Conservation (phyloP, 2,797 vertebrate species). For the Botia kubotai region DNA sequence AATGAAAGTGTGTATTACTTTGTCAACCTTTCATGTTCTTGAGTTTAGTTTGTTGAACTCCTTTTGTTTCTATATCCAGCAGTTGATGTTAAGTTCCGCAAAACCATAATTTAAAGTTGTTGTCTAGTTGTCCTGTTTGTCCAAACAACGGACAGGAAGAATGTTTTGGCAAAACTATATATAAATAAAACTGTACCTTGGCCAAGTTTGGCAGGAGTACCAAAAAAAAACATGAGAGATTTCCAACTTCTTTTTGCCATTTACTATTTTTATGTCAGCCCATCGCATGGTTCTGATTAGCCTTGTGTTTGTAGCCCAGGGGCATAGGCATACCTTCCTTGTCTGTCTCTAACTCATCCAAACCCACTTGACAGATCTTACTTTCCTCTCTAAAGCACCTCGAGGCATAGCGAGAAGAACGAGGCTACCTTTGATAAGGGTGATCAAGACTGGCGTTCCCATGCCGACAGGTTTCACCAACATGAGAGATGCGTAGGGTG, state of each 20-base stretch:
- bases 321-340: slow-evolving; percentile 58
- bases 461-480: slow-evolving; percentile 79
- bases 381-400: slow-evolving; percentile 69
- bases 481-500: slow-evolving; percentile 68
- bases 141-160: background rate
- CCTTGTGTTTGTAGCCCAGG: slow-evolving; percentile 45
- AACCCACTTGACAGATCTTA: slow-evolving; percentile 66
- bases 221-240: slow-evolving; percentile 13
- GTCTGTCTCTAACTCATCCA: slow-evolving; percentile 57
- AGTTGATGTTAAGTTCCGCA: slow-evolving; percentile 57
- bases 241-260: slow-evolving; percentile 33
- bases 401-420: slow-evolving; percentile 71
- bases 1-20: slow-evolving; percentile 29
- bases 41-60: slow-evolving; percentile 35
- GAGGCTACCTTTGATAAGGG: slow-evolving; percentile 74
- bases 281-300: slow-evolving; percentile 47
- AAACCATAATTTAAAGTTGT: slow-evolving; percentile 64
- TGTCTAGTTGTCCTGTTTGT: background rate
- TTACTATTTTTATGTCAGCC: slow-evolving; percentile 40
- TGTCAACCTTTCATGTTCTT: slow-evolving; percentile 29
- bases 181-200: slow-evolving; percentile 8
- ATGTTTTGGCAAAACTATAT: slow-evolving; percentile 41
- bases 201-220: slow-evolving; percentile 8
- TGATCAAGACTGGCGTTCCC: slow-evolving; percentile 81
- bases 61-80: slow-evolving; percentile 66